These are phyloP conservation scores for Jaculus jaculus DNA, from an alignment of 2,113 vertebrate genomes.

Conservation along the genomic window DNA sequence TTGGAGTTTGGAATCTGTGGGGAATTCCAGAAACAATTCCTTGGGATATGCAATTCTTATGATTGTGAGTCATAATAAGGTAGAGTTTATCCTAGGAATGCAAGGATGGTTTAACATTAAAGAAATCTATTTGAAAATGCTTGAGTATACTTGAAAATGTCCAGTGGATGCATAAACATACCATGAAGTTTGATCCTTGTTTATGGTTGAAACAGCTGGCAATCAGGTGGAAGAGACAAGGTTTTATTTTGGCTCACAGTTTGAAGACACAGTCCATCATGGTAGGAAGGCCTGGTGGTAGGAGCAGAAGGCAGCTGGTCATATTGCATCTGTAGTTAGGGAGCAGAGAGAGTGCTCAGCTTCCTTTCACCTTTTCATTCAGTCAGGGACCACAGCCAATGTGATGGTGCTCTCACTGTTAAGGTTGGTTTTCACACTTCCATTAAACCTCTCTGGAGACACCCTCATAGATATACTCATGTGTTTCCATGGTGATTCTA, in stretches of 20 bases:
- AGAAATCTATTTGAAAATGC: background rate
- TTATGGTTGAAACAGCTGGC: background rate
- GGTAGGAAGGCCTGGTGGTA: background rate
- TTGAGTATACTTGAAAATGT: background rate
- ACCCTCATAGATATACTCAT: too few species aligned
- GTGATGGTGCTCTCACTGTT: too few species aligned
- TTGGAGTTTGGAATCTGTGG: background rate
- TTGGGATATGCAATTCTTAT: too few species aligned
- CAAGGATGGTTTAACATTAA: too few species aligned
- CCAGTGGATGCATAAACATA: background rate
- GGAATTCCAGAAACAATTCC: too few species aligned
- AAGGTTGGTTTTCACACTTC: background rate
- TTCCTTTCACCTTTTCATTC: background rate
- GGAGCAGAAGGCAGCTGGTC: background rate
- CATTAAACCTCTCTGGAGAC: background rate
- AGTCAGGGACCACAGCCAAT: background rate
- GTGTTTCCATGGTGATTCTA: background rate
- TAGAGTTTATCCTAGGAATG: background rate
- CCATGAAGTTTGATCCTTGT: background rate
- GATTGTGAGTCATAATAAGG: background rate
- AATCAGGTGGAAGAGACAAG: background rate
- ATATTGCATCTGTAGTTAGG: background rate
- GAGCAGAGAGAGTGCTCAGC: background rate
- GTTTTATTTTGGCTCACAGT: background rate
- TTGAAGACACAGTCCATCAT: background rate